Evolutionary conservation across 1,140 invertebrate genomes (phyloP).

Genomic region (Dendroctonus ponderosae): DNA sequence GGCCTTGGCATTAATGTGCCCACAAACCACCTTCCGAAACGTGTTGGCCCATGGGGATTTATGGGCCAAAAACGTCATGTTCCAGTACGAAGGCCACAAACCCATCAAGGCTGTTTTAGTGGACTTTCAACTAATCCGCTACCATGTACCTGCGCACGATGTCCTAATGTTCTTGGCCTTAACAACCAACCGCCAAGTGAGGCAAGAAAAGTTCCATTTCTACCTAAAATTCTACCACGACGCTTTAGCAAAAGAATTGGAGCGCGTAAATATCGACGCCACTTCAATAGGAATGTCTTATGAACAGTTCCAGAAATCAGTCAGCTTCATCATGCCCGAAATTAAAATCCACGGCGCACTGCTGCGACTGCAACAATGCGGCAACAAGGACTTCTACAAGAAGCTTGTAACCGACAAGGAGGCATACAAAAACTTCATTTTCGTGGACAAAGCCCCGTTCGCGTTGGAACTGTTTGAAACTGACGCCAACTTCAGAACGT

Average conservation of each 20-base stretch:
- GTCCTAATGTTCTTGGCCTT: conserved; percentile 24
- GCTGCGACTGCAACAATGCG: conserved; percentile 27
- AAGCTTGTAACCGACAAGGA: conserved; percentile 26
- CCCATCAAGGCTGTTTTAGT: conserved; percentile 54
- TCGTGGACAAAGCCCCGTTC: conserved; percentile 26
- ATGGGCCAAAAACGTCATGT: conserved; percentile 64
- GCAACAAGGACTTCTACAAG: conserved; percentile 26
- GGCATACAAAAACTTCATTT: conserved; percentile 18
- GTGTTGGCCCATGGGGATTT: conserved; percentile 60
- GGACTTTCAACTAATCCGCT: conserved; percentile 63
- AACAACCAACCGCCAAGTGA: conserved; percentile 14
- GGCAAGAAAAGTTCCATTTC: conserved; percentile 18
- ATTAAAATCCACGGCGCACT: conserved; percentile 26
- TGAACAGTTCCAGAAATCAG: conserved; percentile 23
- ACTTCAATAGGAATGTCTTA: conserved; percentile 11
- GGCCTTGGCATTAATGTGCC: conserved; percentile 52
- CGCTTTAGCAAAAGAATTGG: conserved; percentile 5
- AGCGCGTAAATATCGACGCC: not conserved
- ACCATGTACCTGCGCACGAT: conserved; percentile 37
- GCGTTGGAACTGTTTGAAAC: conserved; percentile 26
- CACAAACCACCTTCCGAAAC: conserved; percentile 55
- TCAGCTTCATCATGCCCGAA: conserved; percentile 27
- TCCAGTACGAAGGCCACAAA: conserved; percentile 52
- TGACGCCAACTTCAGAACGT: conserved; percentile 17
- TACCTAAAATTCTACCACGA: conserved; percentile 24